A percentile compares a stretch with the other conserved stretches of the same genome.
phyloP scores from a whole-genome alignment of 1,140 invertebrate species.

The Hestina assimilis region DNA sequence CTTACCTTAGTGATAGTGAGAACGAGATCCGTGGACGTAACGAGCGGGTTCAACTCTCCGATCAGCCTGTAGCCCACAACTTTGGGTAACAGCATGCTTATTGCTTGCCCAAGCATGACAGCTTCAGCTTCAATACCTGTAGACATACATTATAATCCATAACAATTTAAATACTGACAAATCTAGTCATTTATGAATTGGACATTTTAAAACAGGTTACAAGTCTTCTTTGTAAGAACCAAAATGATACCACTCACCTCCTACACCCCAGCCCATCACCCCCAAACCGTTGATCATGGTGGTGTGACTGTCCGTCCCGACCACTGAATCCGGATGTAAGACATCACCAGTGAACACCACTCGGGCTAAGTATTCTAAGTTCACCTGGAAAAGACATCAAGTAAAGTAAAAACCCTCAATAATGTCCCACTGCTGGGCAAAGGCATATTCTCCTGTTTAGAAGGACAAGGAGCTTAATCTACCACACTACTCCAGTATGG shows the following conservation, averaged over 20 bases:
- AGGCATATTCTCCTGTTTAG: no score
- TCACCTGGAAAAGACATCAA: slow-evolving; percentile 85
- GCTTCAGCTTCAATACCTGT: slow-evolving; percentile 92
- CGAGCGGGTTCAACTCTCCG: slow-evolving; percentile 88
- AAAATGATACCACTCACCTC: slow-evolving; percentile 64
- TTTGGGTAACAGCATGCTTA: slow-evolving; percentile 96
- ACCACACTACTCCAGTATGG: no score
- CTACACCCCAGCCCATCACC: slow-evolving; percentile 88
- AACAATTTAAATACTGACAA: neutral
- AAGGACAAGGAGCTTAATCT: no score
- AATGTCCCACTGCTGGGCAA: neutral
- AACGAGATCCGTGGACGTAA: slow-evolving; percentile 98
- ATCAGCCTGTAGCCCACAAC: slow-evolving; percentile 96
- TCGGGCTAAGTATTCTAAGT: slow-evolving; percentile 96
- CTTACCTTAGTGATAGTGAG: slow-evolving; percentile 97
- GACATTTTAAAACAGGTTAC: no score
- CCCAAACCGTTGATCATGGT: slow-evolving; percentile 98
- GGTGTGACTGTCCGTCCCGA: slow-evolving; percentile 99
- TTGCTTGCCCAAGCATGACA: slow-evolving; percentile 96
- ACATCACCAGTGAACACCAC: slow-evolving; percentile 92
- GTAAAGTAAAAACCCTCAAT: neutral
- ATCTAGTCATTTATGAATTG: no score
- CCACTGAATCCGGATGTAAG: slow-evolving; percentile 96
- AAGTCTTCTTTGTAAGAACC: no score
- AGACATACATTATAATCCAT: neutral